phyloP scores from a whole-genome alignment of 2,888 invertebrate species.

The Chymomyza amoena region DNA sequence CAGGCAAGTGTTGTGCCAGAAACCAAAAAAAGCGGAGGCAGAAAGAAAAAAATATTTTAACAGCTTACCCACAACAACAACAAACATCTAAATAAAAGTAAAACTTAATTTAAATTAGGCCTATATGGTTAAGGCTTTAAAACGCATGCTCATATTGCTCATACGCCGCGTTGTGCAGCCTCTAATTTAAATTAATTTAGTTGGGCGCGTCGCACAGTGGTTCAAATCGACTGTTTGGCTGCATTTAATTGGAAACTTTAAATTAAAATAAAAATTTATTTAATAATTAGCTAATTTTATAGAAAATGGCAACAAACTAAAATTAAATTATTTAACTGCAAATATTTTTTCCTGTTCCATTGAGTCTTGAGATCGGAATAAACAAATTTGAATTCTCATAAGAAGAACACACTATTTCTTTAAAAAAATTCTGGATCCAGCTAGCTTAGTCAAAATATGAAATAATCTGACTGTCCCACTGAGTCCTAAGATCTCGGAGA shows the following conservation, averaged over 20 bases:
- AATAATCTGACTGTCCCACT: no score
- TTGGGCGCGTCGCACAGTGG: constrained; percentile 1
- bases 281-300: no score
- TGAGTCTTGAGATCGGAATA: no score
- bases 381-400: no score
- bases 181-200: constrained; percentile 56
- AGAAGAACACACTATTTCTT: no score
- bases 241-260: neutral
- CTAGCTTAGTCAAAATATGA: no score
- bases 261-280: no score
- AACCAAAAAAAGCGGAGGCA: constrained; percentile 31
- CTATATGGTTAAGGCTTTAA: neutral
- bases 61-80: neutral
- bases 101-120: neutral
- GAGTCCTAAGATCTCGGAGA: no score
- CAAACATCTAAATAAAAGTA: neutral
- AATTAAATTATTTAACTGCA: no score
- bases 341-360: no score
- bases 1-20: constrained; percentile 10
- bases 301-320: no score
- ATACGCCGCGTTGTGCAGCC: constrained; percentile 17
- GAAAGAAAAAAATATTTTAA: constrained; percentile 8
- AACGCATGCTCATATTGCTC: neutral
- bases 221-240: neutral
- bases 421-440: no score